phyloP scores from a whole-genome alignment of 1,140 invertebrate species.

The Drosophila gunungcola region DNA sequence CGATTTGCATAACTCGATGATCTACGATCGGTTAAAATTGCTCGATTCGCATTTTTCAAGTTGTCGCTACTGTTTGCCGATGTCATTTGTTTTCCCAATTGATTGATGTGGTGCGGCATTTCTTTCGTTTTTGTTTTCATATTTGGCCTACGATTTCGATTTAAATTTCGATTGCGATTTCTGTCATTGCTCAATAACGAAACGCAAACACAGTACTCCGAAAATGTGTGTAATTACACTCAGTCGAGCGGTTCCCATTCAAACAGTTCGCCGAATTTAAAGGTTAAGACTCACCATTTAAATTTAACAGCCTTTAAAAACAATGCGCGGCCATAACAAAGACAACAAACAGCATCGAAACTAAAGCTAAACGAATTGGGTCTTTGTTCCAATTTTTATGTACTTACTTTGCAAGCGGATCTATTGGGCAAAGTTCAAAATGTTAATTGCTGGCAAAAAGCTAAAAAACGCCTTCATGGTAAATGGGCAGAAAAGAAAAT shows the following conservation, averaged over 20 bases:
- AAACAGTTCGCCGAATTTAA: slow-evolving; percentile 66
- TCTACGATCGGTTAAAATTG: slow-evolving; percentile 25
- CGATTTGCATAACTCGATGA: slow-evolving; percentile 61
- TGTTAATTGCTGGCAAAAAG: slow-evolving; percentile 46
- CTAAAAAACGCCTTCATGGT: slow-evolving; percentile 41
- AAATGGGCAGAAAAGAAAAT: slow-evolving; percentile 10
- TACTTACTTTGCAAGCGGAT: slow-evolving; percentile 24
- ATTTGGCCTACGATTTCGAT: slow-evolving; percentile 11
- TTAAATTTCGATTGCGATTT: slow-evolving; percentile 25
- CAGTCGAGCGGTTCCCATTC: slow-evolving; percentile 31
- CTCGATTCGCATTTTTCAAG: slow-evolving; percentile 30
- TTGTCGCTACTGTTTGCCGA: slow-evolving; percentile 64
- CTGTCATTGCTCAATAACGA: slow-evolving; percentile 45
- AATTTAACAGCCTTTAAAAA: slow-evolving; percentile 59
- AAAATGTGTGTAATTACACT: slow-evolving; percentile 55
- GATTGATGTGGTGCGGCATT: slow-evolving; percentile 63
- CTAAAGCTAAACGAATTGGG: slow-evolving; percentile 48
- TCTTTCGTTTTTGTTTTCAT: slow-evolving; percentile 41
- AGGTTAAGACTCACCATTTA: slow-evolving; percentile 76
- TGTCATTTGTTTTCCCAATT: slow-evolving; percentile 56
- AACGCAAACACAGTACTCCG: slow-evolving; percentile 50
- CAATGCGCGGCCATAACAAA: slow-evolving; percentile 45
- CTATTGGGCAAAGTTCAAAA: slow-evolving; percentile 61
- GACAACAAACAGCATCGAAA: slow-evolving; percentile 19
- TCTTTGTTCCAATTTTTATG: slow-evolving; percentile 71